These are phyloP conservation scores for Liasis olivaceus DNA, from an alignment of 2,797 vertebrate genomes.

Conservation along the genomic window DNA sequence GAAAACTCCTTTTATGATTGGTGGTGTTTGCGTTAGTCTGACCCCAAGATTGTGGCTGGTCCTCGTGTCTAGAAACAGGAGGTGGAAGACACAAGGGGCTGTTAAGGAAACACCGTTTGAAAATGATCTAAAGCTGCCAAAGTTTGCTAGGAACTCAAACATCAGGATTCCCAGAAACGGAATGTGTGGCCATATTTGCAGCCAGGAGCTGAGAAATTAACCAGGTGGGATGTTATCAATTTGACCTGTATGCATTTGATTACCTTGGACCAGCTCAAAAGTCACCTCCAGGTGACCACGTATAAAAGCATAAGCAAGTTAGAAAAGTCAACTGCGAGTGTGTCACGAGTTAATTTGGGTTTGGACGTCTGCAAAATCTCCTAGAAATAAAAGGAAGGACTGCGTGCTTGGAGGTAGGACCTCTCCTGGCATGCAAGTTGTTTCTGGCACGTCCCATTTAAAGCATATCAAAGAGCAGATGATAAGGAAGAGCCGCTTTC, in stretches of 20 bases:
- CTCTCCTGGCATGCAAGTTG: background rate
- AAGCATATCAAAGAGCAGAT: background rate
- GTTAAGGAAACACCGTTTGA: background rate
- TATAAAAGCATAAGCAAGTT: background rate
- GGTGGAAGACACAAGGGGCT: too few relatives aligned
- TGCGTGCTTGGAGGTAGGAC: background rate
- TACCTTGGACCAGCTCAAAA: background rate
- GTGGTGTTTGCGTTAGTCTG: background rate
- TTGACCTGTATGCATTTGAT: background rate
- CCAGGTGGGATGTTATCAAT: background rate
- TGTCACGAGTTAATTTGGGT: background rate
- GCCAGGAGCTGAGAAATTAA: background rate
- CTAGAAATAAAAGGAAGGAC: background rate
- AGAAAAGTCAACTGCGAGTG: background rate
- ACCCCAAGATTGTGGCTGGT: background rate
- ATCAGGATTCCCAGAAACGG: background rate
- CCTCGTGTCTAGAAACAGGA: background rate
- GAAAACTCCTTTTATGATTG: background rate
- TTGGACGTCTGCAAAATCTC: background rate
- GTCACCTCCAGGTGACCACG: background rate
- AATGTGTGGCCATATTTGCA: too few relatives aligned
- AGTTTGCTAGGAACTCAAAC: background rate
- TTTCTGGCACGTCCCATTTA: too few relatives aligned
- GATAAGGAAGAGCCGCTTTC: background rate
- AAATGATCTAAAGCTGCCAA: background rate